Percentiles rank a stretch among this genome's conserved stretches.
phyloP scores from a whole-genome alignment of 2,888 invertebrate species.

The Strigamia crassipes region DNA sequence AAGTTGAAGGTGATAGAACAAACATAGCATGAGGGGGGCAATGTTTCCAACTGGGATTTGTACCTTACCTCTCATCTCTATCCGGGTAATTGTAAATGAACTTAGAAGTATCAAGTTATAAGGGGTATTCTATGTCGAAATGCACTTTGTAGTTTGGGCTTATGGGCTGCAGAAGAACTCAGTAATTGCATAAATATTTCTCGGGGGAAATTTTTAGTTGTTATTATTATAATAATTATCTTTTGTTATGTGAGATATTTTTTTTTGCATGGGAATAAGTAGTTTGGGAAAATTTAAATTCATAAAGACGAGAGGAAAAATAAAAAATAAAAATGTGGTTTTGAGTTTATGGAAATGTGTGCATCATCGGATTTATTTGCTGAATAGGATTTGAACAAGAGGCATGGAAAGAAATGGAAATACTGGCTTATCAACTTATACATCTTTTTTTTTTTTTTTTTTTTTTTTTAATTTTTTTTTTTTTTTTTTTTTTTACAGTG shows the following conservation, averaged over 20 bases:
- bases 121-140: background rate
- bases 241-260: background rate
- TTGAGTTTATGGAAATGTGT: constrained; percentile 22
- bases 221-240: background rate
- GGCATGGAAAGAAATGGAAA: constrained; percentile 38
- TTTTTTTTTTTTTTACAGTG: background rate
- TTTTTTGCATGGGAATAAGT: background rate
- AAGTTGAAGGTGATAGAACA: constrained; percentile 34
- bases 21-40: background rate
- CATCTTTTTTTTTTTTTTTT: background rate
- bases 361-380: background rate
- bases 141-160: background rate
- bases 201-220: background rate
- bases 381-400: constrained; percentile 36
- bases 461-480: background rate
- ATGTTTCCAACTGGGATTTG: constrained; percentile 19
- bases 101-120: background rate
- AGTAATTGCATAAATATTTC: background rate
- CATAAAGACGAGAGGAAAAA: background rate
- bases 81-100: background rate
- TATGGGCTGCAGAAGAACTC: background rate
- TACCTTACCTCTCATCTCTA: background rate
- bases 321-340: background rate
- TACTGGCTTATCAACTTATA: constrained; percentile 36
- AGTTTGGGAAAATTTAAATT: background rate